phyloP scores from a whole-genome alignment of 2,113 vertebrate genomes.

The Cephalopholis sonnerati region DNA sequence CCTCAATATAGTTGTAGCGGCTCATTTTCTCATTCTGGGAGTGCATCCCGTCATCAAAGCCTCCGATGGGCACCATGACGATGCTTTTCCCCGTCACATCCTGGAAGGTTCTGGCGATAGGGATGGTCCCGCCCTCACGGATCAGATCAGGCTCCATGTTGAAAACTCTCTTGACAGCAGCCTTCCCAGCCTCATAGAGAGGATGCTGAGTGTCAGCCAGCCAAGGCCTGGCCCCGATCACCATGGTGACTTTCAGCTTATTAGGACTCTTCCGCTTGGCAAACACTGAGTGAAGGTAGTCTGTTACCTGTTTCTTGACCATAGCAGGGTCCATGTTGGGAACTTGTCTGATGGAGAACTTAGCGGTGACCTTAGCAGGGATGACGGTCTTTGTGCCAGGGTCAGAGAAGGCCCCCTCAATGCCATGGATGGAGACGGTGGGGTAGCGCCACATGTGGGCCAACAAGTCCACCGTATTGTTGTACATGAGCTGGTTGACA shows the following conservation, averaged over 20 bases:
- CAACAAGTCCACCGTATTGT: conserved; percentile 92
- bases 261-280: conserved; percentile 91
- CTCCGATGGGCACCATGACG: conserved; percentile 87
- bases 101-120: conserved; percentile 84
- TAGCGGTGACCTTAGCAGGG: conserved; percentile 90
- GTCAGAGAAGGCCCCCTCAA: conserved; percentile 91
- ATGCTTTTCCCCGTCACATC: conserved; percentile 84
- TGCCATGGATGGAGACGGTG: conserved; percentile 92
- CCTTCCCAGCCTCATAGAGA: conserved; percentile 89
- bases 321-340: conserved; percentile 88
- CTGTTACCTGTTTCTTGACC: conserved; percentile 90
- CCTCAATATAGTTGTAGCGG: conserved; percentile 87
- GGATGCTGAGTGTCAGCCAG: conserved; percentile 80
- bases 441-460: conserved; percentile 91
- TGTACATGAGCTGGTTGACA: conserved; percentile 87
- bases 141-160: conserved; percentile 83
- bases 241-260: conserved; percentile 87
- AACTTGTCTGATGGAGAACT: conserved; percentile 94
- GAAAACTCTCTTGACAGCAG: conserved; percentile 88
- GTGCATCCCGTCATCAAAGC: conserved; percentile 86
- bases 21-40: conserved; percentile 89
- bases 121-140: conserved; percentile 87
- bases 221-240: conserved; percentile 89
- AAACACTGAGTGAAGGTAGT: conserved; percentile 88
- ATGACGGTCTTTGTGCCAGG: conserved; percentile 92